Conservation (phyloP, 2,888 invertebrate species). For the Poecilus cupreus region DNA sequence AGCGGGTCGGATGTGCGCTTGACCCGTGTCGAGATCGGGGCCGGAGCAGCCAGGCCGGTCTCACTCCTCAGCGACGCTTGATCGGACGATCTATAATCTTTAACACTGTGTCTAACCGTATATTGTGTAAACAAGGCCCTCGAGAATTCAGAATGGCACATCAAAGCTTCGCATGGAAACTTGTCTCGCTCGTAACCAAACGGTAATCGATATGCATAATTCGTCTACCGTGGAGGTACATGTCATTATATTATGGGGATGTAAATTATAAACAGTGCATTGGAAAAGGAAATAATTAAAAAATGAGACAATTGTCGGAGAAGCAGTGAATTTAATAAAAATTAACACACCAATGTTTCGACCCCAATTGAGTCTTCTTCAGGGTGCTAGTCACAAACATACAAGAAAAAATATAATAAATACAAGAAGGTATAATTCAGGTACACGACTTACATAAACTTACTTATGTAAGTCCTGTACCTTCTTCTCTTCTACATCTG, state of each 20-base stretch:
- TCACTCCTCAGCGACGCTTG: background rate
- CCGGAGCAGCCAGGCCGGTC: background rate
- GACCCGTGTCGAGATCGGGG: slow-evolving; percentile 2
- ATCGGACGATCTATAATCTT: slow-evolving; percentile 55
- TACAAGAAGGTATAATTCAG: too few relatives aligned
- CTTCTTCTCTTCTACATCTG: too few relatives aligned
- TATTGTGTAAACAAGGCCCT: slow-evolving; percentile 48
- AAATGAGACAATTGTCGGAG: too few relatives aligned
- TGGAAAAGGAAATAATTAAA: too few relatives aligned
- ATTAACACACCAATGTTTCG: too few relatives aligned
- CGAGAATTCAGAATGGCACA: slow-evolving; percentile 38
- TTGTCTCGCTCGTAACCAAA: too few relatives aligned
- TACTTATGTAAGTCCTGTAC: too few relatives aligned
- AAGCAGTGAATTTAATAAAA: too few relatives aligned
- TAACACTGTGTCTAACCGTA: slow-evolving; percentile 26
- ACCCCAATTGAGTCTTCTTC: too few relatives aligned
- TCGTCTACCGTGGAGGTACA: background rate
- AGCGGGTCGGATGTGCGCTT: slow-evolving; percentile 18
- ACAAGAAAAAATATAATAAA: too few relatives aligned
- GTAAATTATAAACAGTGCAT: background rate
- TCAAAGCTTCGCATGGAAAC: slow-evolving; percentile 10
- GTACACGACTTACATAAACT: too few relatives aligned
- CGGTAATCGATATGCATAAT: slow-evolving; percentile 22
- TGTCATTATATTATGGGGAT: background rate
- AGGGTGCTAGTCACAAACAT: too few relatives aligned